These are phyloP conservation scores for Moxostoma hubbsi DNA, from an alignment of 2,797 vertebrate species.

Conservation along the genomic window DNA sequence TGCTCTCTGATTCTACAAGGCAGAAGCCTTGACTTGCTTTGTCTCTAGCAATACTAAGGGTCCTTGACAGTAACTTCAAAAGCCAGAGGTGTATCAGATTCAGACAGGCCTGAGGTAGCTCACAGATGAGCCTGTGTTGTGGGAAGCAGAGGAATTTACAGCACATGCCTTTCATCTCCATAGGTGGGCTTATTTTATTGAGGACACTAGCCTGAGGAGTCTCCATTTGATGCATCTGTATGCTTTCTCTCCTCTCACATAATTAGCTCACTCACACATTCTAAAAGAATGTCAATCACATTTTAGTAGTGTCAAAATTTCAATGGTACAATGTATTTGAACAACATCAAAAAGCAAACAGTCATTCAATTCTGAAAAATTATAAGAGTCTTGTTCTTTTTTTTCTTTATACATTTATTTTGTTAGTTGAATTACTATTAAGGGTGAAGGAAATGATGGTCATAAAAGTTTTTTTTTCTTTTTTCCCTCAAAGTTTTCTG, in stretches of 20 bases:
- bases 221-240: constrained; percentile 68
- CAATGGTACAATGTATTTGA: neutral
- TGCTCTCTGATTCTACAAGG: constrained; percentile 4
- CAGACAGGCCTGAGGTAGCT: constrained; percentile 72
- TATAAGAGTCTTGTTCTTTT: constrained; percentile 58
- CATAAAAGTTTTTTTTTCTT: constrained; percentile 74
- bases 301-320: neutral
- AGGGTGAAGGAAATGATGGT: constrained; percentile 82
- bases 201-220: constrained; percentile 59
- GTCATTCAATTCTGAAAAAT: neutral
- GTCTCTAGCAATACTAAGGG: constrained; percentile 28
- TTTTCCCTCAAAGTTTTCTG: constrained; percentile 78
- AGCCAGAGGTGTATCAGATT: constrained; percentile 80
- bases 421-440: constrained; percentile 87
- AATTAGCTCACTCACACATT: constrained; percentile 27
- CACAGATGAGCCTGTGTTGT: constrained; percentile 78
- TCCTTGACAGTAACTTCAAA: constrained; percentile 73
- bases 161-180: constrained; percentile 81
- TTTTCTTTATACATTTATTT: constrained; percentile 79
- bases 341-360: neutral
- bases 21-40: constrained; percentile 33
- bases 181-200: constrained; percentile 74
- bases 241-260: constrained; percentile 15
- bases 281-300: neutral
- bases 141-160: constrained; percentile 82